Evolutionary conservation across 2,888 invertebrate genomes (phyloP).

Genomic region (Bombylius major): DNA sequence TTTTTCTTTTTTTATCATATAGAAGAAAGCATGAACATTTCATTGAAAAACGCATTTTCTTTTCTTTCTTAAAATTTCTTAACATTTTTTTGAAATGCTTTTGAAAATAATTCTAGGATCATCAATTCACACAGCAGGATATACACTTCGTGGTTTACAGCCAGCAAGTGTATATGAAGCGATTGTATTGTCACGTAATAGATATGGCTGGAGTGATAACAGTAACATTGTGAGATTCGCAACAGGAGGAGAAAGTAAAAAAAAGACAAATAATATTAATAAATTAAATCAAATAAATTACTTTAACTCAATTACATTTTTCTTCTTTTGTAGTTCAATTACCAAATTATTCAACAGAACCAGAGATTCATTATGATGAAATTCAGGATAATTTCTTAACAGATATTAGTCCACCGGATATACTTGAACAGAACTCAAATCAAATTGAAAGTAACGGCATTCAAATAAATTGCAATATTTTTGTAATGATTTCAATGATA

Average conservation of each 20-base stretch:
- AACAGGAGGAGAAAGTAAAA: conserved; percentile 58
- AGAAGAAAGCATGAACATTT: too few relatives aligned
- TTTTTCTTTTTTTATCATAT: too few relatives aligned
- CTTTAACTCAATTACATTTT: background rate
- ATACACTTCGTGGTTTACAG: conserved; percentile 59
- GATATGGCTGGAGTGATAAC: conserved; percentile 74
- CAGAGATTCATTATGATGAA: conserved; percentile 20
- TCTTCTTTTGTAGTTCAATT: conserved; percentile 25
- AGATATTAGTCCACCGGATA: conserved; percentile 23
- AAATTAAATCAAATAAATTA: background rate
- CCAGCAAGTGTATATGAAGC: conserved; percentile 67
- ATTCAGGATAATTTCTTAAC: conserved; percentile 22
- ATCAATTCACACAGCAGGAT: conserved; percentile 60
- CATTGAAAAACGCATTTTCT: too few relatives aligned
- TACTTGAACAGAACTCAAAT: conserved; percentile 3
- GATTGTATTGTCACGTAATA: conserved; percentile 63
- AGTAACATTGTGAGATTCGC: conserved; percentile 63
- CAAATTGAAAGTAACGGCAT: background rate
- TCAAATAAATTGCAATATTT: too few relatives aligned
- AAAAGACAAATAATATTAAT: background rate
- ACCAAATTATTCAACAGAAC: conserved; percentile 34
- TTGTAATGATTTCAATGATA: too few relatives aligned
- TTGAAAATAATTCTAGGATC: too few relatives aligned
- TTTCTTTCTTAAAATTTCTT: too few relatives aligned
- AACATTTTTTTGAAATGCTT: too few relatives aligned